Evolutionary conservation across 1,140 invertebrate species (phyloP).

Genomic region (Drosophila arizonae): DNA sequence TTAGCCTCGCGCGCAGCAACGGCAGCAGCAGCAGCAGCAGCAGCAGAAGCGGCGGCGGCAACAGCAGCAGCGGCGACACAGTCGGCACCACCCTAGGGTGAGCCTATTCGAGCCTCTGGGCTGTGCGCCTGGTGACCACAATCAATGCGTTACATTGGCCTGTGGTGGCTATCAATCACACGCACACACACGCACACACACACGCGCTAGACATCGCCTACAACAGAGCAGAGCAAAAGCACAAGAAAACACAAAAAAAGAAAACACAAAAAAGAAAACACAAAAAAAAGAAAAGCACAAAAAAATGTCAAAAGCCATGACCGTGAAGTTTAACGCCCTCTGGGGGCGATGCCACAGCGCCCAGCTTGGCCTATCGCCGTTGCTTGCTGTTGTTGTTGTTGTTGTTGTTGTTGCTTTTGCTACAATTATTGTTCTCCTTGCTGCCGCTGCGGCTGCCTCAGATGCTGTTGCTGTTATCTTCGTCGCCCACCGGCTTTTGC

Average conservation of each 20-base stretch:
- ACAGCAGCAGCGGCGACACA: not conserved
- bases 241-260: slow-evolving; percentile 18
- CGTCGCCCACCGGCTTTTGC: slow-evolving; percentile 25
- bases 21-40: slow-evolving; percentile 1
- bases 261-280: slow-evolving; percentile 50
- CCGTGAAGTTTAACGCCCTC: slow-evolving; percentile 82
- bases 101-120: slow-evolving; percentile 34
- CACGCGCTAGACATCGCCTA: slow-evolving; percentile 13
- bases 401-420: slow-evolving; percentile 7
- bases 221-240: slow-evolving; percentile 10
- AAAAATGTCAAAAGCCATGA: slow-evolving; percentile 74
- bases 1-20: slow-evolving; percentile 53
- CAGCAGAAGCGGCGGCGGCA: not conserved
- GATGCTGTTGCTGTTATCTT: slow-evolving; percentile 10
- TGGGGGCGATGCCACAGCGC: slow-evolving; percentile 54
- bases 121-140: slow-evolving; percentile 52
- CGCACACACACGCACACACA: slow-evolving; percentile 9
- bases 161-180: slow-evolving; percentile 75
- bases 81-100: slow-evolving; percentile 1
- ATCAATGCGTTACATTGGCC: slow-evolving; percentile 64
- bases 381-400: slow-evolving; percentile 6
- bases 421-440: slow-evolving; percentile 10
- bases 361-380: slow-evolving; percentile 20
- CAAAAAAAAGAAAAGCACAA: slow-evolving; percentile 39
- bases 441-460: not conserved